A percentile compares a stretch with the other conserved stretches of the same genome.
Conservation (phyloP, 1,140 invertebrate species). For the Rhopalosiphum maidis region DNA sequence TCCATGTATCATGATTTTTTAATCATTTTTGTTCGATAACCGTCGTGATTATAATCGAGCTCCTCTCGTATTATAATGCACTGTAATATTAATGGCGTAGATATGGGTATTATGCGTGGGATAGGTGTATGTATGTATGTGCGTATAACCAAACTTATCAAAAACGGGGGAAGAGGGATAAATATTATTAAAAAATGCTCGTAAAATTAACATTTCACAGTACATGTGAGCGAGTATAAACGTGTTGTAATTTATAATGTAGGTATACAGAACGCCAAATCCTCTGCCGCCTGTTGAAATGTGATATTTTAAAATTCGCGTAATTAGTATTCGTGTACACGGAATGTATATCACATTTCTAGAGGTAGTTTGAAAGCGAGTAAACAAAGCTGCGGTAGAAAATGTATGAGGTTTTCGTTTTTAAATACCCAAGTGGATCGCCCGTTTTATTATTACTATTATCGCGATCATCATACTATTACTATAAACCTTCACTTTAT, state of each 20-base stretch:
- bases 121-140: neutral
- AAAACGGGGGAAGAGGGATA: neutral
- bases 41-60: neutral
- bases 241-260: neutral
- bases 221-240: neutral
- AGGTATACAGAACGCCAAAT: neutral
- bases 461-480: neutral
- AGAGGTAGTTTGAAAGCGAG: neutral
- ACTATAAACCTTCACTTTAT: constrained; percentile 20
- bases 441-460: neutral
- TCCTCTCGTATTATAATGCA: neutral
- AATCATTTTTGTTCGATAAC: neutral
- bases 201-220: neutral
- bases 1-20: neutral
- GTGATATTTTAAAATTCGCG: neutral
- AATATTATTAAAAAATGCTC: neutral
- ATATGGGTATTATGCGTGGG: neutral
- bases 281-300: neutral
- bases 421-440: neutral
- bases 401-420: neutral
- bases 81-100: neutral
- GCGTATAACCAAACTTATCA: neutral
- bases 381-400: neutral
- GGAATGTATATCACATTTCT: constrained; percentile 18
- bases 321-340: constrained; percentile 28